These are phyloP conservation scores for Eupeodes latifasciatus DNA, from an alignment of 2,888 invertebrate genomes.

Conservation along the genomic window DNA sequence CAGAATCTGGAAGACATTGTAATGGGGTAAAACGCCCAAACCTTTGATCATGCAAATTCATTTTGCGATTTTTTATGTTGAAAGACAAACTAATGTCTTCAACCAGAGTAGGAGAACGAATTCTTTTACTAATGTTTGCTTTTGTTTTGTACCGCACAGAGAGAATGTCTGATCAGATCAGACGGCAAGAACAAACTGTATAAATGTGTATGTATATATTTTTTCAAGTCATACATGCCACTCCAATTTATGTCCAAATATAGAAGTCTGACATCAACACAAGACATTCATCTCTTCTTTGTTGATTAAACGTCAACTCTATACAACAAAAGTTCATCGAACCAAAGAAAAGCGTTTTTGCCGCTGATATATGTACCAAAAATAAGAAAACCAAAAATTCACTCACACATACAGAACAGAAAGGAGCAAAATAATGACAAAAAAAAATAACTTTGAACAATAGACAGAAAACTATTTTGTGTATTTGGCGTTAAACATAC, in stretches of 20 bases:
- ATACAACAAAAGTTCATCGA: constrained; percentile 35
- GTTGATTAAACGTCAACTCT: constrained; percentile 42
- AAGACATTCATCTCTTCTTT: constrained; percentile 25
- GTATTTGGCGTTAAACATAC: constrained; percentile 43
- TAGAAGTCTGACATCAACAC: constrained; percentile 32
- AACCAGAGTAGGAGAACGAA: no score
- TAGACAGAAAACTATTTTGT: constrained; percentile 50
- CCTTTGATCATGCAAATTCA: no score
- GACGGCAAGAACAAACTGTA: no score
- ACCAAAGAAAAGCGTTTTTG: constrained; percentile 52
- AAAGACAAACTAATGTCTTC: no score
- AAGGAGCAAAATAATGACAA: no score
- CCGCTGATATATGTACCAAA: constrained; percentile 53
- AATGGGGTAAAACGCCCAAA: no score
- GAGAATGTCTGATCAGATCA: no score
- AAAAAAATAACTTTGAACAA: constrained; percentile 13
- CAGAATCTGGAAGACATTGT: no score
- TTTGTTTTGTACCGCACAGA: no score
- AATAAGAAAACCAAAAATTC: background rate
- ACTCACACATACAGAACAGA: no score
- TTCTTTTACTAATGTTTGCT: no score
- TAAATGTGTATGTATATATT: background rate
- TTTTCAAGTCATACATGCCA: constrained; percentile 20
- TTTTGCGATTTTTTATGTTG: no score
- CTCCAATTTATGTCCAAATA: constrained; percentile 25